Evolutionary conservation across 2,797 vertebrate genomes (phyloP).

Genomic region (Margarornis squamiger): DNA sequence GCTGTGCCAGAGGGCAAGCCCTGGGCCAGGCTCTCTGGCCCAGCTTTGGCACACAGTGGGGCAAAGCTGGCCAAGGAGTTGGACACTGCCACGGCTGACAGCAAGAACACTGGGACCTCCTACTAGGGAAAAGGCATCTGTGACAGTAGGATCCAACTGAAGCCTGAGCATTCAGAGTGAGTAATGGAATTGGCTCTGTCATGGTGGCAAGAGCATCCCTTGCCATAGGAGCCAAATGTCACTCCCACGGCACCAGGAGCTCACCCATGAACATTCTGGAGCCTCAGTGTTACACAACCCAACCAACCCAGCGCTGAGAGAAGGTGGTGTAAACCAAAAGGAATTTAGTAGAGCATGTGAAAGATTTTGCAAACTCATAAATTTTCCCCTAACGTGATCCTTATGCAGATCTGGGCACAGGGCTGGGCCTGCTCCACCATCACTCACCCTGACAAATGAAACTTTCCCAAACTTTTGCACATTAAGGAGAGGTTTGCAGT

Average conservation of each 20-base stretch:
- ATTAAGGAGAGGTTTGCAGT: not conserved
- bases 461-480: not conserved
- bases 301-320: not conserved
- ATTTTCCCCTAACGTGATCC: not conserved
- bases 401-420: not conserved
- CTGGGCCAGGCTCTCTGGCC: not conserved
- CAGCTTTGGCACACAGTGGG: rapidly evolving
- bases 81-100: not conserved
- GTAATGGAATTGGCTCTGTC: rapidly evolving
- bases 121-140: not conserved
- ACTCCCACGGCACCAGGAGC: not conserved
- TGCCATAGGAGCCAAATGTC: rapidly evolving
- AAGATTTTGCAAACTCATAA: not conserved
- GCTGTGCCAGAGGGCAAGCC: not conserved
- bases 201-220: rapidly evolving
- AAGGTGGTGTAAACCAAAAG: not conserved
- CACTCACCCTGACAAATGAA: not conserved
- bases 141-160: not conserved
- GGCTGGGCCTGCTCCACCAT: not conserved
- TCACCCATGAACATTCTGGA: not conserved
- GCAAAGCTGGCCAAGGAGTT: not conserved
- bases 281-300: not conserved
- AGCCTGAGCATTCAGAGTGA: not conserved
- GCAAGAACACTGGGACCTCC: not conserved
- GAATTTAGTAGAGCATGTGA: not conserved